Evolutionary conservation across 2,113 vertebrate genomes (phyloP), one percentile per base, ranked within the genome.

Genomic region (Nothoprocta perdicaria): DNA sequence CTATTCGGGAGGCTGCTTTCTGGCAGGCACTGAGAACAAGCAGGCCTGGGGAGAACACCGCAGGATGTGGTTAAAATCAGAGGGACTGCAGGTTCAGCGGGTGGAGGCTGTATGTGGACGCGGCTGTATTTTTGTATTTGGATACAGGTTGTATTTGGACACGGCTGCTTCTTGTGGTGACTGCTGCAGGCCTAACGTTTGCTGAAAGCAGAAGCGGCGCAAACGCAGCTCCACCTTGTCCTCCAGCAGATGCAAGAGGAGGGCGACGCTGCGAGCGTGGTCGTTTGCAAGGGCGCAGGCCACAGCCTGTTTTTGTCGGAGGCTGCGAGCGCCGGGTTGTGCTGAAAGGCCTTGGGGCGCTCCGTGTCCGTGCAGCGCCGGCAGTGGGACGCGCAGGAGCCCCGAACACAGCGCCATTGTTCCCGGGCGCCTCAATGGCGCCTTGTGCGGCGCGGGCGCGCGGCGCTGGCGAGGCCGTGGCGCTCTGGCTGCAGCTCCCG

Each of bases 371-470:
- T 66, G 41, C 69, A 50, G 4, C 3, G 6, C 27, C 45, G 48
- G 27, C 45, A 24, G 15, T 10, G 14, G 27, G 21, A 58, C 14
- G 35, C 14, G 17, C 13, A 14, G 23, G 53, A 72, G 57, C 31
- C n/a, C 33, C 78, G 1, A 2, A 38, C 23, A 6, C 1, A 2
- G 12, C 29, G 43, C 4, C 27, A 66, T 73, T 46, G 18, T 0
- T 27, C 22, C 23, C 4, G 4, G 2, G 13, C 17, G 46, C 31
- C 45, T 78, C 8, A 12, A 52, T 67, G 35, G n/a, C 77, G 14
- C 40, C 16, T 66, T 73, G 53, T 16, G 4, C 10, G 19, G 17
- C 19, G 9, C 46, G 19, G 10, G 46, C 46, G 41, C 41, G 41
- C 41, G 11, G 41, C 41, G 35, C 35, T 38, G 41, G 41, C 10